Evolutionary conservation across 2,888 invertebrate genomes (phyloP), one percentile per base, ranked within the genome.

Genomic region (Psylliodes chrysocephalus): DNA sequence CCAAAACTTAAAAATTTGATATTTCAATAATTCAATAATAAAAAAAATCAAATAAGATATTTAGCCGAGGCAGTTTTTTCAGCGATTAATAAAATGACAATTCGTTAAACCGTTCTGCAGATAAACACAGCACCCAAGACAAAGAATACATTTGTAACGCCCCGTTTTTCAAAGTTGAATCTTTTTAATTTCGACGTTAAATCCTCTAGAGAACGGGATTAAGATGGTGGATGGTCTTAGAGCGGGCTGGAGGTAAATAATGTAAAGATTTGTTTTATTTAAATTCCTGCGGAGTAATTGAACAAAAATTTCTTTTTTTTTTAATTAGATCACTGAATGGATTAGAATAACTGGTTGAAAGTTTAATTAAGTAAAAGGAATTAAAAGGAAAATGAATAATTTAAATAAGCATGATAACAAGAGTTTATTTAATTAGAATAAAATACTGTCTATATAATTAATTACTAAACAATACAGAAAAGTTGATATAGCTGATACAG

Each of bases 211-310:
- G 35, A 12, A 53, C 18, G 53, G 14, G 38, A 19, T 53, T 46
- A 46, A 25, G 35, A 35, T 38, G 18, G 19, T 12, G 14, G 35
- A 35, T 35, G 35, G 5, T 35, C 35, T 35, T 22, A 14, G 17
- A 53, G 38, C 38, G 18, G 12, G 12, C 38, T 35, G 14, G 22
- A 12, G 22, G 22, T 53, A 12, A 38, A 53, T 53, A 19, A 53
- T 53, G 38, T 14, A n/a, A n/a, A 53, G 18, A 38, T 53, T 53
- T 53, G 46, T 46, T 53, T 53, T 19, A 22, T 22, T 12, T 18
- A 38, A 38, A 53, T 35, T 52, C 18, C 35, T 38, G 25, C 19
- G 12, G 38, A 35, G 19, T 53, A 53, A 35, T 35, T 38, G 25
- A 52, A 0, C 52, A n/a, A 12, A 19, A 14, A 22, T 19, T 47